Percentiles rank a stretch among this genome's conserved stretches.
Evolutionary conservation across 2,888 invertebrate species (phyloP).

Genomic region (Dichetophora obliterata): DNA sequence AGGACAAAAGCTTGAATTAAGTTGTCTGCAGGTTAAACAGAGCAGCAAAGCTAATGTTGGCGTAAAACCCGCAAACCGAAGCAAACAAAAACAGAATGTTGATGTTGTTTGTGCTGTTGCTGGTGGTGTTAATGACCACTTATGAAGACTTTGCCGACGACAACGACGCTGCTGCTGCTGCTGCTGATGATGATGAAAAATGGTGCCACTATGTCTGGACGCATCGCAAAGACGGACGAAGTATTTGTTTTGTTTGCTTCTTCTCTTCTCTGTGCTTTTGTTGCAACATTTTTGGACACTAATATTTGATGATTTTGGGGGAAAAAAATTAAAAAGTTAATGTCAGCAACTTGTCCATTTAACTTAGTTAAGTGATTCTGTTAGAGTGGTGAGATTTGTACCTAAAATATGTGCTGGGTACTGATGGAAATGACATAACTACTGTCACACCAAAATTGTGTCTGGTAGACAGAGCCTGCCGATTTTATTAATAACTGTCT

Average conservation of each 20-base stretch:
- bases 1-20: constrained; percentile 5
- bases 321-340: background rate
- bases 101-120: constrained; percentile 28
- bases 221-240: constrained; percentile 10
- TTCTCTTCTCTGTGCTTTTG: constrained; percentile 8
- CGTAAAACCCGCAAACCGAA: too few relatives aligned
- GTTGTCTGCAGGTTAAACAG: background rate
- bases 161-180: constrained; percentile 2
- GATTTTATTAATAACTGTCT: too few relatives aligned
- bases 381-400: too few relatives aligned
- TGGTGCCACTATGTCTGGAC: constrained; percentile 53
- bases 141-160: constrained; percentile 10
- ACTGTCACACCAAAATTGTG: too few relatives aligned
- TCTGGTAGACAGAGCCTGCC: too few relatives aligned
- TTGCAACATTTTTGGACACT: constrained; percentile 12
- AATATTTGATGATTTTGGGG: background rate
- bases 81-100: constrained; percentile 6
- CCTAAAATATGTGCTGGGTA: too few relatives aligned
- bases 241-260: constrained; percentile 10
- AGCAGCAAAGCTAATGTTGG: background rate
- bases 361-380: too few relatives aligned
- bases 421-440: too few relatives aligned
- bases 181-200: constrained; percentile 44
- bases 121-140: constrained; percentile 43
- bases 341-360: background rate